These are phyloP conservation scores for Gopherus flavomarginatus DNA, from an alignment of 2,113 vertebrate genomes.

Conservation along the genomic window DNA sequence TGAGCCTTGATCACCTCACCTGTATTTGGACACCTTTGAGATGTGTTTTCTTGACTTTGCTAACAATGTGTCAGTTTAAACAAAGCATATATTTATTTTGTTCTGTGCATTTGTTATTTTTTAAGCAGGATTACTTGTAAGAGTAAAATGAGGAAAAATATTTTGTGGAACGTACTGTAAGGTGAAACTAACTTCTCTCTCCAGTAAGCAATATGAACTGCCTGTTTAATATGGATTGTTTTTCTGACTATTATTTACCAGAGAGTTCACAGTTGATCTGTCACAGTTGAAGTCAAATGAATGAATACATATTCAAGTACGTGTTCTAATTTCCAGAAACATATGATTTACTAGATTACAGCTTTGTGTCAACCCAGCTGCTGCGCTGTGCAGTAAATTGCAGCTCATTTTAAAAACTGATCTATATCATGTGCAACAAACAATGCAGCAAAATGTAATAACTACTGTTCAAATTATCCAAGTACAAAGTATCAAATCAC, in stretches of 20 bases:
- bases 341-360: not conserved
- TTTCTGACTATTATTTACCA: not conserved
- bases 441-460: not conserved
- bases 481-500: fast-evolving
- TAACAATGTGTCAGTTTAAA: not conserved
- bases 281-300: not conserved
- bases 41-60: not conserved
- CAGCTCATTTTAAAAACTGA: not conserved
- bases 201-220: not conserved
- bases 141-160: not conserved
- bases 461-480: not conserved
- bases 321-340: not conserved
- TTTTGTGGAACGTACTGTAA: not conserved
- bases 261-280: not conserved
- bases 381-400: not conserved
- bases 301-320: not conserved
- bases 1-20: fast-evolving
- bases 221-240: not conserved
- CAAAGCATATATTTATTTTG: not conserved
- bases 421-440: not conserved
- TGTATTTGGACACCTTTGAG: fast-evolving
- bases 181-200: not conserved
- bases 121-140: not conserved
- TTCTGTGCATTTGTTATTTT: not conserved
- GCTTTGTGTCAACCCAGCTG: not conserved